Conservation (phyloP, 2,113 vertebrate genomes). For the Rousettus leschenaultii region DNA sequence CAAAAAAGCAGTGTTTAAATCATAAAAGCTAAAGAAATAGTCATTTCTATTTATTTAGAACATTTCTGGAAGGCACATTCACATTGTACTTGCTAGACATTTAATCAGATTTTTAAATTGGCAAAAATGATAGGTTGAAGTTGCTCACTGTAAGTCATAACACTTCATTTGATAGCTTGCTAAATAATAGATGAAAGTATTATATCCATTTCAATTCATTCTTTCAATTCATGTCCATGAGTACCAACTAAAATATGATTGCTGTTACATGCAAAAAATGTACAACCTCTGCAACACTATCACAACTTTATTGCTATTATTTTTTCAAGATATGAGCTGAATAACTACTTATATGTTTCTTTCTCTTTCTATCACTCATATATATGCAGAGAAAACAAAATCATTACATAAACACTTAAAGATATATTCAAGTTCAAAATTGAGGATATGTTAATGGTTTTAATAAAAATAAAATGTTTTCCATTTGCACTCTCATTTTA, state of each 20-base stretch:
- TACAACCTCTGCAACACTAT: conserved; percentile 36
- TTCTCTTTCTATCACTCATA: conserved; percentile 26
- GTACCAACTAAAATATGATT: conserved; percentile 59
- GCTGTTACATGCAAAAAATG: conserved; percentile 44
- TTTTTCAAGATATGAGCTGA: conserved; percentile 46
- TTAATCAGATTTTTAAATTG: conserved; percentile 68
- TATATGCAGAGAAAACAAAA: conserved; percentile 23
- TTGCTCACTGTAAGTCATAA: conserved; percentile 63
- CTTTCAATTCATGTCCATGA: conserved; percentile 55
- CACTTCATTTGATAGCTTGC: conserved; percentile 63
- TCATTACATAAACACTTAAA: conserved; percentile 50
- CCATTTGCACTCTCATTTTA: conserved; percentile 16
- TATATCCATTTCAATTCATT: conserved; percentile 65
- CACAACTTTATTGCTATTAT: conserved; percentile 54
- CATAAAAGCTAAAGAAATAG: conserved; percentile 52
- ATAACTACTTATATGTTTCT: neutral
- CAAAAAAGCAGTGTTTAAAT: conserved; percentile 32
- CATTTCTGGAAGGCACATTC: conserved; percentile 62
- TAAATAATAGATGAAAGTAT: conserved; percentile 69
- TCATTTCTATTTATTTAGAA: conserved; percentile 60
- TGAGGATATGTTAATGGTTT: neutral
- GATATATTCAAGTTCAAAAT: neutral
- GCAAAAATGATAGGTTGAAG: conserved; percentile 69
- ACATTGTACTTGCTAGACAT: conserved; percentile 61
- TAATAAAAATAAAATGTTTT: conserved; percentile 33